Evolutionary conservation across 2,888 invertebrate species (phyloP).

Genomic region (Diloba caeruleocephala): DNA sequence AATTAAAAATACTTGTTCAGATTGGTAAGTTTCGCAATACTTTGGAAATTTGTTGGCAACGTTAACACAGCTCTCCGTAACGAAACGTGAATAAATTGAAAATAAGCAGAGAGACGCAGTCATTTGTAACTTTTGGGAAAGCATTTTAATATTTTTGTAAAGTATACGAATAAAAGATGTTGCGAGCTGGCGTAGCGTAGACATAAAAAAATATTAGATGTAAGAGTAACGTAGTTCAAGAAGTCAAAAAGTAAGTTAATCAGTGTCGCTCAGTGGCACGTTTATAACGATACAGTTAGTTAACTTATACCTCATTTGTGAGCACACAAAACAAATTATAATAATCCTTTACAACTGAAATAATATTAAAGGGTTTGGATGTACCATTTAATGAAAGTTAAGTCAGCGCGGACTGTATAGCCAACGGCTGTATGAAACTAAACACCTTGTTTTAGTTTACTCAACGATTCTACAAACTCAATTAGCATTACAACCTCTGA

Average conservation of each 20-base stretch:
- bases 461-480: constrained; percentile 77
- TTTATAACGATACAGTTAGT: constrained; percentile 18
- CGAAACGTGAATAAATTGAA: constrained; percentile 70
- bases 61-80: constrained; percentile 66
- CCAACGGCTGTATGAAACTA: constrained; percentile 73
- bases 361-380: constrained; percentile 68
- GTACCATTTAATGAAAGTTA: constrained; percentile 69
- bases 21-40: constrained; percentile 69
- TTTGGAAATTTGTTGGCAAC: constrained; percentile 67
- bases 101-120: constrained; percentile 64
- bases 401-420: constrained; percentile 61
- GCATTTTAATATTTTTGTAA: constrained; percentile 57
- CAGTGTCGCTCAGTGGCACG: constrained; percentile 23
- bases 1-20: constrained; percentile 65
- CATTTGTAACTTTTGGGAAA: constrained; percentile 59
- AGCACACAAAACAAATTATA: constrained; percentile 45
- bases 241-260: constrained; percentile 35
- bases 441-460: constrained; percentile 77
- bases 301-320: constrained; percentile 28
- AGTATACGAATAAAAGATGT: constrained; percentile 46
- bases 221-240: constrained; percentile 23
- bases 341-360: constrained; percentile 48
- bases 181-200: constrained; percentile 34
- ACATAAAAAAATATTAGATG: constrained; percentile 29
- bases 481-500: constrained; percentile 76